Conservation (phyloP, 1,140 invertebrate genomes). For the Lepidurus apus region DNA sequence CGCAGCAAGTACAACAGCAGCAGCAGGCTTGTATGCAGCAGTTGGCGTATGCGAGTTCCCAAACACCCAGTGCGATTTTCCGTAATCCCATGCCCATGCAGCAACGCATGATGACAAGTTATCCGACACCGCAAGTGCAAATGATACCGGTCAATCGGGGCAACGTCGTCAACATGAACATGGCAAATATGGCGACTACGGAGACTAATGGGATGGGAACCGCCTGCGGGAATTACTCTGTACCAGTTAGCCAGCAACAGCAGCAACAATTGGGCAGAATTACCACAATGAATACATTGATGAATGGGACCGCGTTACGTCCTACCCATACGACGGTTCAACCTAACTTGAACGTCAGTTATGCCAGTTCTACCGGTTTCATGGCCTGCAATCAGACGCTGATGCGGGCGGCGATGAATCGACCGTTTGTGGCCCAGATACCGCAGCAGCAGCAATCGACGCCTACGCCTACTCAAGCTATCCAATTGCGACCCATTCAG, state of each 20-base stretch:
- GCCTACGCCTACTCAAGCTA: neutral
- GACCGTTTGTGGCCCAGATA: neutral
- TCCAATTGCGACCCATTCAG: neutral
- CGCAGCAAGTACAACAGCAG: slow-evolving; percentile 11
- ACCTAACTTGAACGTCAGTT: neutral
- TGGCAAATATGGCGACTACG: too few relatives aligned
- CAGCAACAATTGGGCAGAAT: slow-evolving; percentile 30
- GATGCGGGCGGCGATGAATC: neutral
- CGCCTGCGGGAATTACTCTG: neutral
- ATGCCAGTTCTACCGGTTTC: neutral
- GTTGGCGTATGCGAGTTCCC: slow-evolving; percentile 16
- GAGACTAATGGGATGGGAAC: neutral
- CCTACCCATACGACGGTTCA: neutral
- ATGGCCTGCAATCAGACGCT: neutral
- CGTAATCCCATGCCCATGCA: slow-evolving; percentile 3
- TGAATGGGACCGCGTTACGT: neutral
- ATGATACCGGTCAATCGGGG: slow-evolving; percentile 4
- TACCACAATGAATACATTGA: neutral
- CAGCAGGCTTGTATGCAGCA: slow-evolving; percentile 27
- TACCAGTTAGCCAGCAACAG: slow-evolving; percentile 25
- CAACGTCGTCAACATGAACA: neutral
- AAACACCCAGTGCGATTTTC: slow-evolving; percentile 37
- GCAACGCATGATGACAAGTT: slow-evolving; percentile 20
- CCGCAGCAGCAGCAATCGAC: neutral
- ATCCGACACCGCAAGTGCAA: slow-evolving; percentile 11